These are phyloP conservation scores for Dicrurus megarhynchus DNA, from an alignment of 2,113 vertebrate genomes.

Conservation along the genomic window DNA sequence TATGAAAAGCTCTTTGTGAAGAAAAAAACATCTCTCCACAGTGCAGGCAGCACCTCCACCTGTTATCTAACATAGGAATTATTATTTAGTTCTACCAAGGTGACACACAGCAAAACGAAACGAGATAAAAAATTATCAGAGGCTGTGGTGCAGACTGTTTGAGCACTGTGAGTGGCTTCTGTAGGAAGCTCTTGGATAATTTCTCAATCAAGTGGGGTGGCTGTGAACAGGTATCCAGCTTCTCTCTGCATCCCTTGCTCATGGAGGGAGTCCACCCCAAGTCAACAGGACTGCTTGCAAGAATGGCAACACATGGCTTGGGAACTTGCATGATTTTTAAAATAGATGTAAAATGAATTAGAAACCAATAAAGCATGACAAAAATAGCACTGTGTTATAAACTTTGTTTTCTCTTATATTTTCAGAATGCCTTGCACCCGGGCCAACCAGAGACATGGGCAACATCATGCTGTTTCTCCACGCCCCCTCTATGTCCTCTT, in stretches of 20 bases:
- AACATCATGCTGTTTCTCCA: not conserved
- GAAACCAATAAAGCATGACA: not conserved
- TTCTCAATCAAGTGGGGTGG: not conserved
- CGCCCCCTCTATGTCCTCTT: accelerated
- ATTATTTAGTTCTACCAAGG: not conserved
- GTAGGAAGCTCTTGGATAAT: not conserved
- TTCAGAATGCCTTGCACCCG: not conserved
- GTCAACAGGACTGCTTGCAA: not conserved
- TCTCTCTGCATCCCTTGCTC: accelerated
- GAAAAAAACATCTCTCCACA: accelerated
- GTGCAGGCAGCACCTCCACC: not conserved
- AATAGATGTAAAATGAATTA: not conserved
- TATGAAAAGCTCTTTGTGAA: not conserved
- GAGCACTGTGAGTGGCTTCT: not conserved
- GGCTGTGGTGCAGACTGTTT: not conserved
- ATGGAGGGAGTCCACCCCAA: not conserved
- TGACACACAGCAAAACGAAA: not conserved
- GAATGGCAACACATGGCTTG: not conserved
- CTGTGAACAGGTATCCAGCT: accelerated
- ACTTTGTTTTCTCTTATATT: not conserved
- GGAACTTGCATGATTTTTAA: not conserved
- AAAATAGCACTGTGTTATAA: not conserved
- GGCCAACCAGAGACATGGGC: not conserved
- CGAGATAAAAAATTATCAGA: not conserved
- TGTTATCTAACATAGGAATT: not conserved